phyloP scores from a whole-genome alignment of 2,797 vertebrate species.

The Coregonus sp. region DNA sequence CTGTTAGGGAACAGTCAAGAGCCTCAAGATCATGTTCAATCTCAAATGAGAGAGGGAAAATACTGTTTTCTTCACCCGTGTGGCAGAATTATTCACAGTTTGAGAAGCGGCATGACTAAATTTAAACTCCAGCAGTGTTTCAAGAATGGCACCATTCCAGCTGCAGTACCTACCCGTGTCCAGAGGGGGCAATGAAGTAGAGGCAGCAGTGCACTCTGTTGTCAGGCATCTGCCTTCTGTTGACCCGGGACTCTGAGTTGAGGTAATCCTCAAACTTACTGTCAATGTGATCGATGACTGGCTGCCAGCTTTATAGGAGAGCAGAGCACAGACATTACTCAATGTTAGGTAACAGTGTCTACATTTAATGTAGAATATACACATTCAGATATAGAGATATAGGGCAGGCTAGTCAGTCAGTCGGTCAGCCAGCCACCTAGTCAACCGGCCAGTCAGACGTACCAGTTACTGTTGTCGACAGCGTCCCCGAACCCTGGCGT shows the following conservation, averaged over 20 bases:
- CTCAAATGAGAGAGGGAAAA: background rate
- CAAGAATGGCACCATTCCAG: background rate
- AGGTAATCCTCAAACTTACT: conserved; percentile 97
- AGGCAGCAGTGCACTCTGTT: conserved; percentile 93
- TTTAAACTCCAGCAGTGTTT: background rate
- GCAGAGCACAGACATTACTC: conserved; percentile 10
- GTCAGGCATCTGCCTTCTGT: conserved; percentile 93
- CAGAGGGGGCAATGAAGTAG: conserved; percentile 96
- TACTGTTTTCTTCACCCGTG: background rate
- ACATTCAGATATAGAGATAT: background rate
- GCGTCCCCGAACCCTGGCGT: conserved; percentile 96
- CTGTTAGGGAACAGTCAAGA: background rate
- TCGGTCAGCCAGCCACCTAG: background rate
- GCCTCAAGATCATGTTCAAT: background rate
- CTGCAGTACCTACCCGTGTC: conserved; percentile 85
- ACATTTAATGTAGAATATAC: background rate
- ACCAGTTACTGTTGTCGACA: conserved; percentile 98
- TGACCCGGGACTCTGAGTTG: conserved; percentile 93
- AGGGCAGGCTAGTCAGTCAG: background rate
- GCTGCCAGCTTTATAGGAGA: conserved; percentile 84
- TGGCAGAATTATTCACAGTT: background rate
- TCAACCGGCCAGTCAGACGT: conserved; percentile 34
- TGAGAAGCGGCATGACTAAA: background rate
- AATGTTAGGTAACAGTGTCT: background rate
- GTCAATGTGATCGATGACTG: conserved; percentile 94